Percentiles rank a stretch among this genome's conserved stretches.
phyloP scores from a whole-genome alignment of 2,888 invertebrate species.

The Caenorhabditis doughertyi region DNA sequence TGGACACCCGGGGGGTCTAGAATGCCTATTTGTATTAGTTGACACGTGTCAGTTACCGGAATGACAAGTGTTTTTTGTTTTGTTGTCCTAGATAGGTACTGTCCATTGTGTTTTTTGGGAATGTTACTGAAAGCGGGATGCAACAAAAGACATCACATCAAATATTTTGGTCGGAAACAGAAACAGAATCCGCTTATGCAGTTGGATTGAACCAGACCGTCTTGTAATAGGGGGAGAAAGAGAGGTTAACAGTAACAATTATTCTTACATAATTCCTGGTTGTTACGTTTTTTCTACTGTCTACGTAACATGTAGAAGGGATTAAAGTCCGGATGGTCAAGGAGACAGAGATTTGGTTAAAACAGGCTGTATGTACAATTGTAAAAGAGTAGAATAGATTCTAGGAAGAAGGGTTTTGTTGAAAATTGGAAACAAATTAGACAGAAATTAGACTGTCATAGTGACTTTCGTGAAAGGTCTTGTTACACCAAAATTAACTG shows the following conservation, averaged over 20 bases:
- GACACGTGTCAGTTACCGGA: conserved; percentile 48
- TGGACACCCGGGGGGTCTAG: conserved; percentile 19
- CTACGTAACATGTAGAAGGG: conserved; percentile 29
- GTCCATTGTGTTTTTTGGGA: conserved; percentile 22
- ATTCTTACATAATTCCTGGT: conserved; percentile 40
- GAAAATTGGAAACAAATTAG: conserved; percentile 16
- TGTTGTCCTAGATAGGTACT: conserved; percentile 26
- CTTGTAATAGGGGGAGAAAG: too few relatives aligned
- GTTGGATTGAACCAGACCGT: conserved; percentile 23
- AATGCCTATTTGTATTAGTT: conserved; percentile 7
- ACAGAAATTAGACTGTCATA: conserved; percentile 2
- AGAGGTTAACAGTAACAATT: conserved; percentile 58
- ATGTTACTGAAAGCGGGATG: conserved; percentile 14
- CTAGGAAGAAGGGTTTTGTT: neutral
- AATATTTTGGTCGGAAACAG: conserved; percentile 32
- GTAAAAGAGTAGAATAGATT: neutral
- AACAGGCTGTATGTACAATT: conserved; percentile 9
- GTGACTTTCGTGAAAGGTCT: too few relatives aligned
- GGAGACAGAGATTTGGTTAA: conserved; percentile 17
- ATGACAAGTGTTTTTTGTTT: conserved; percentile 51
- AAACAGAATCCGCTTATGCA: conserved; percentile 51
- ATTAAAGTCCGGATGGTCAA: conserved; percentile 53
- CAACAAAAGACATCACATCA: conserved; percentile 50
- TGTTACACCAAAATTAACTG: too few relatives aligned
- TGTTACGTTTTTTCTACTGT: neutral